Conservation (phyloP, 2,113 vertebrate genomes). For the Axis porcinus region DNA sequence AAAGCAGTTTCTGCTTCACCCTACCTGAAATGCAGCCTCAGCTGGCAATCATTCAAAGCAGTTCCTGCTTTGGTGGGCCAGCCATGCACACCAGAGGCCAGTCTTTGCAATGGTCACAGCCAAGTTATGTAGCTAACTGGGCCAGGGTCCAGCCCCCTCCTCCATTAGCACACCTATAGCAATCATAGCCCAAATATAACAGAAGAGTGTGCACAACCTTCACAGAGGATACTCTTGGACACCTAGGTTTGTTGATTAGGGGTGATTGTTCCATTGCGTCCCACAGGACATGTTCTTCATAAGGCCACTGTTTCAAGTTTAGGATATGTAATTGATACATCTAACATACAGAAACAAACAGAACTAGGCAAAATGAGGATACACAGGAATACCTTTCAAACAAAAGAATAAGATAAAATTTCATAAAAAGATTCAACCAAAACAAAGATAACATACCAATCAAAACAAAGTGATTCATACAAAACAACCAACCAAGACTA, state of each 20-base stretch:
- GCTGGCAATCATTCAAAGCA: neutral
- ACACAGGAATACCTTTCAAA: neutral
- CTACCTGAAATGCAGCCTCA: neutral
- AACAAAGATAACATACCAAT: neutral
- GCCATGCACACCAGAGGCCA: neutral
- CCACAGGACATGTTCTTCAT: neutral
- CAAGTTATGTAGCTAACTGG: neutral
- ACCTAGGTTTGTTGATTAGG: neutral
- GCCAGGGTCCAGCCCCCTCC: neutral
- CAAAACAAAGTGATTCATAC: neutral
- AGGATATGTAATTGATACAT: neutral
- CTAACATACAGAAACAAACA: neutral
- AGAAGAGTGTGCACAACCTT: neutral
- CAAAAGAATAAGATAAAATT: neutral
- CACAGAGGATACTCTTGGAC: neutral
- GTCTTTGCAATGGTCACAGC: neutral
- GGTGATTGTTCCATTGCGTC: neutral
- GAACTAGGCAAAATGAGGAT: neutral
- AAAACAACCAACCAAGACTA: neutral
- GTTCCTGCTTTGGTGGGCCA: neutral
- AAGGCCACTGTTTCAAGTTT: neutral
- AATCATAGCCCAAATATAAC: neutral
- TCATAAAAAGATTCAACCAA: neutral
- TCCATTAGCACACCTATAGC: neutral
- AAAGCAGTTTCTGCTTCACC: neutral